Conservation (phyloP, 2,888 invertebrate genomes). For the Epirrhoe tristata region DNA sequence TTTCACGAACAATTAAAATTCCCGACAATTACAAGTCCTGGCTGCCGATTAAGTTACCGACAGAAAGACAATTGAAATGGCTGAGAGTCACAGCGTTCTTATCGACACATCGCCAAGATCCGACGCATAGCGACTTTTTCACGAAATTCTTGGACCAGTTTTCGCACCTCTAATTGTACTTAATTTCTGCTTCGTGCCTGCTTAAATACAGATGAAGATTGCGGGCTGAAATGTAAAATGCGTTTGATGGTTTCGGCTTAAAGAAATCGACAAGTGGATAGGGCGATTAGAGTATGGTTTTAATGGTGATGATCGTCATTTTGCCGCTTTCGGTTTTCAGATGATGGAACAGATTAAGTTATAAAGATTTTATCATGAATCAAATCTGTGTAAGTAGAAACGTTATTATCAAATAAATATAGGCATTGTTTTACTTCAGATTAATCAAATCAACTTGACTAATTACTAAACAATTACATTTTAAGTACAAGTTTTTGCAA, state of each 20-base stretch:
- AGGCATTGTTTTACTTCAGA: no score
- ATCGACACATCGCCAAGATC: constrained; percentile 70
- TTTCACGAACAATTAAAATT: constrained; percentile 28
- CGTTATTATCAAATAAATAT: no score
- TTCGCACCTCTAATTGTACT: constrained; percentile 77
- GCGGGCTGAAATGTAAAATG: constrained; percentile 50
- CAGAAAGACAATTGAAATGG: constrained; percentile 38
- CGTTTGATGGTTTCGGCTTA: constrained; percentile 23
- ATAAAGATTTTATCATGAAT: constrained; percentile 23
- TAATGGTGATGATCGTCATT: constrained; percentile 24
- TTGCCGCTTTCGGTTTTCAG: constrained; percentile 26
- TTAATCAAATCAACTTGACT: no score
- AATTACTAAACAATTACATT: not conserved
- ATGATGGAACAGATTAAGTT: constrained; percentile 28
- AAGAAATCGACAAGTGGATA: constrained; percentile 42
- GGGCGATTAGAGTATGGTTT: constrained; percentile 30
- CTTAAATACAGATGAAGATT: constrained; percentile 74
- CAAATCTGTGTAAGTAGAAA: no score
- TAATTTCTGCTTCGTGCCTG: constrained; percentile 79
- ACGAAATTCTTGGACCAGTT: constrained; percentile 75
- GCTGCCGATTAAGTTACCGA: constrained; percentile 43
- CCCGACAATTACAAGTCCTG: constrained; percentile 40
- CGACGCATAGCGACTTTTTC: constrained; percentile 69
- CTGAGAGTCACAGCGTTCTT: constrained; percentile 57
- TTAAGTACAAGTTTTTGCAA: not conserved